These are phyloP conservation scores for Lamprologus tigripictilis DNA, from an alignment of 2,113 vertebrate species.

Conservation along the genomic window DNA sequence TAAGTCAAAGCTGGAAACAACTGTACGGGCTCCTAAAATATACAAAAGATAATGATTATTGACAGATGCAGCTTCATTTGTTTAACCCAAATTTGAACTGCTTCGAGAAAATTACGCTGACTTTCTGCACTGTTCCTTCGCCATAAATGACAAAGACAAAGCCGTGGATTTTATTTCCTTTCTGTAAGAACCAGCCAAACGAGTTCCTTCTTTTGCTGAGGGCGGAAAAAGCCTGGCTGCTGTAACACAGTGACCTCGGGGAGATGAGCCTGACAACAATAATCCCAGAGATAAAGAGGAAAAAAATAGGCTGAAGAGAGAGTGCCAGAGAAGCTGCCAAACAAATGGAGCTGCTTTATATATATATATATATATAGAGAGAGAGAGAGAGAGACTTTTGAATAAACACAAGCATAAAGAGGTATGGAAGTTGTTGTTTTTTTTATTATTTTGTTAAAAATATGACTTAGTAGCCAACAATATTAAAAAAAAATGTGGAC, in stretches of 20 bases:
- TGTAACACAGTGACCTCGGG: conserved; percentile 43
- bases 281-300: conserved; percentile 5
- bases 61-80: background rate
- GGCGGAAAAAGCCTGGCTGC: conserved; percentile 44
- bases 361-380: background rate
- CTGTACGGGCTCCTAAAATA: background rate
- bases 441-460: conserved; percentile 60
- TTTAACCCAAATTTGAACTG: background rate
- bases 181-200: conserved; percentile 71
- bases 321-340: background rate
- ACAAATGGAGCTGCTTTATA: background rate
- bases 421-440: background rate
- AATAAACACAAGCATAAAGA: background rate
- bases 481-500: background rate
- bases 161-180: conserved; percentile 67
- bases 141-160: conserved; percentile 42
- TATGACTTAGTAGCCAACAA: background rate
- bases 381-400: background rate
- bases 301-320: background rate
- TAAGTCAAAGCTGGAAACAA: background rate
- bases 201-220: conserved; percentile 54
- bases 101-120: background rate
- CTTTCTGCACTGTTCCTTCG: conserved; percentile 12
- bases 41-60: background rate
- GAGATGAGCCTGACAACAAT: conserved; percentile 38